These are phyloP conservation scores for Circaetus cinerascens DNA, from an alignment of 2,113 vertebrate genomes.

Conservation along the genomic window DNA sequence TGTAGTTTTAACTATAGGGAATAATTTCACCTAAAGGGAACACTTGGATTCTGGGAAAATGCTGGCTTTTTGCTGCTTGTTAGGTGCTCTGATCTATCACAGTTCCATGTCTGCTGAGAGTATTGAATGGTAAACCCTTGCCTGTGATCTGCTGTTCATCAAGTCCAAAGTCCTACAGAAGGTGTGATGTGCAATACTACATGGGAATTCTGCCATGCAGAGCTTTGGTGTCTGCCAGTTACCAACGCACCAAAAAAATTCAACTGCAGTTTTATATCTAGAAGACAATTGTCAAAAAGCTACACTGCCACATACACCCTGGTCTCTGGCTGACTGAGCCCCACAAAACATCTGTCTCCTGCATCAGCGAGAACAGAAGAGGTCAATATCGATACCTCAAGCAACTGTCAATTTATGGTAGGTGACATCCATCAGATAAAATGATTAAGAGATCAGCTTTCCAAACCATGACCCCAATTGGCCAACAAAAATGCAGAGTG, in stretches of 20 bases:
- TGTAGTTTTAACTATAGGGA: background rate
- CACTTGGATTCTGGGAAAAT: background rate
- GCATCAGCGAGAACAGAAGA: background rate
- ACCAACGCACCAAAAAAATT: background rate
- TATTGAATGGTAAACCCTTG: background rate
- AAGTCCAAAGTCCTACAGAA: background rate
- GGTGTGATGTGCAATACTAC: rapidly evolving
- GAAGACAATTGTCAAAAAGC: background rate
- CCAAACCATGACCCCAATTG: background rate
- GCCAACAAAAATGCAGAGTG: constrained; percentile 9
- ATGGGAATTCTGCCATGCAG: background rate
- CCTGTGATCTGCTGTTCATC: background rate
- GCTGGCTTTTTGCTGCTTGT: background rate
- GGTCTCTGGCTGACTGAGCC: background rate
- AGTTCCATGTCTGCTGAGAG: background rate
- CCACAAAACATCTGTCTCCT: background rate
- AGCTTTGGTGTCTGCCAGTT: background rate
- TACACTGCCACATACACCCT: background rate
- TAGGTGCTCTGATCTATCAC: background rate
- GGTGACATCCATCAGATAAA: constrained; percentile 1
- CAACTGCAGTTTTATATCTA: background rate
- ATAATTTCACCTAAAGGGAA: background rate
- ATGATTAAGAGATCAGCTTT: constrained; percentile 58
- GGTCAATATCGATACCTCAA: background rate
- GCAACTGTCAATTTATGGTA: background rate